These are phyloP conservation scores for Darevskia nairensis DNA, from an alignment of 2,797 vertebrate genomes.

Conservation along the genomic window DNA sequence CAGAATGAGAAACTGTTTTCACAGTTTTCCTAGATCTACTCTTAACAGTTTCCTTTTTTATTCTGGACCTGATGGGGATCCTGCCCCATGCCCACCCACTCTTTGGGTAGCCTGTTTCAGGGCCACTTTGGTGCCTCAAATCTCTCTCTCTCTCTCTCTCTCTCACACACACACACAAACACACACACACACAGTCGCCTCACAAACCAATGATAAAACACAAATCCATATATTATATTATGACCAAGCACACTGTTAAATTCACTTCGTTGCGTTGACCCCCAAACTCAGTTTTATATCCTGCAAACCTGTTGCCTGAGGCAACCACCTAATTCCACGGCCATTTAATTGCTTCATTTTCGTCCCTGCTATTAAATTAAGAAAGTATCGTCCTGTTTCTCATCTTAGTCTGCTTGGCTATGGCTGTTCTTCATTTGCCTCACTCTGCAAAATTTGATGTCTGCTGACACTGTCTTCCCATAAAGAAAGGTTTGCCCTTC, in stretches of 20 bases:
- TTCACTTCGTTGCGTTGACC: not conserved
- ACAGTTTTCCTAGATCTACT: no score
- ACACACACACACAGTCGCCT: not conserved
- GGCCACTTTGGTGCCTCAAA: not conserved
- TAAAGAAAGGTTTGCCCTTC: conserved; percentile 21
- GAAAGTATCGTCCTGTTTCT: conserved; percentile 2
- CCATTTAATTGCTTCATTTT: conserved; percentile 36
- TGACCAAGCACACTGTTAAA: not conserved
- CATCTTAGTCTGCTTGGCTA: not conserved
- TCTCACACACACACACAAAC: not conserved
- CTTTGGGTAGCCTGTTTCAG: not conserved
- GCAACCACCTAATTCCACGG: not conserved
- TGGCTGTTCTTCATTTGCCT: conserved; percentile 2
- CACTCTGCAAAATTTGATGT: not conserved
- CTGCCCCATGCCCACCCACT: not conserved
- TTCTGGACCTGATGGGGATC: not conserved
- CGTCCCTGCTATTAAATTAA: conserved; percentile 4
- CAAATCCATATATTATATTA: not conserved
- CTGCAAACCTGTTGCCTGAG: not conserved
- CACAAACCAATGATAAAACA: no score
- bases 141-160: no score
- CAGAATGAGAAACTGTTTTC: not conserved
- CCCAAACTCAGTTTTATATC: conserved; percentile 12
- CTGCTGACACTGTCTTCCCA: conserved; percentile 17
- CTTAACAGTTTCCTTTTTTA: not conserved